Evolutionary conservation across 2,797 vertebrate genomes (phyloP).

Genomic region (Pantherophis vulpinus): DNA sequence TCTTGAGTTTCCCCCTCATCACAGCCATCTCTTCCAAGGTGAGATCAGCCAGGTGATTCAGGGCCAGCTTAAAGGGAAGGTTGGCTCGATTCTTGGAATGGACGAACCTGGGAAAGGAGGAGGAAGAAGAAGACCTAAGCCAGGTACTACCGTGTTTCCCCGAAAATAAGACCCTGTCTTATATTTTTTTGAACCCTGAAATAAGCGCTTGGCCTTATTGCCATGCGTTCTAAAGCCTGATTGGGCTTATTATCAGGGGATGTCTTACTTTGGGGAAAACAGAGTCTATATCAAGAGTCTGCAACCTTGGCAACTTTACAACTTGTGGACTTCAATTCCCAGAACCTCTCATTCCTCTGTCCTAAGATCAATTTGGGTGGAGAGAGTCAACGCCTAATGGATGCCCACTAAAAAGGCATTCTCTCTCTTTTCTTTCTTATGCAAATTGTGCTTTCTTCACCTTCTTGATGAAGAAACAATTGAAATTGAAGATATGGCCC

Average conservation of each 20-base stretch:
- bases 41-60: conserved; percentile 76
- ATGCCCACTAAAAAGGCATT: neutral
- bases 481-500: neutral
- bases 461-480: neutral
- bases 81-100: conserved; percentile 78
- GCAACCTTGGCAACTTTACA: too few species aligned
- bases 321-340: too few species aligned
- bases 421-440: neutral
- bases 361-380: neutral
- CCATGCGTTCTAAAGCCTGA: too few species aligned
- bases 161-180: too few species aligned
- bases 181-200: too few species aligned
- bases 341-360: neutral
- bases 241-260: too few species aligned
- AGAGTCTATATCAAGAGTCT: too few species aligned
- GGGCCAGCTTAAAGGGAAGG: conserved; percentile 68
- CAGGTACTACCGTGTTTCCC: neutral
- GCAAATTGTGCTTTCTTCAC: neutral
- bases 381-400: neutral
- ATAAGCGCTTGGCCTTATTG: too few species aligned
- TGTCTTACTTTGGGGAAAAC: too few species aligned
- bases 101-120: conserved; percentile 67
- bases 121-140: neutral
- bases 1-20: conserved; percentile 67
- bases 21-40: conserved; percentile 67